Percentiles rank a stretch among this genome's conserved stretches.
These are phyloP conservation scores for Pachycephus smyrnensis DNA, from an alignment of 2,888 invertebrate species.

Conservation along the genomic window DNA sequence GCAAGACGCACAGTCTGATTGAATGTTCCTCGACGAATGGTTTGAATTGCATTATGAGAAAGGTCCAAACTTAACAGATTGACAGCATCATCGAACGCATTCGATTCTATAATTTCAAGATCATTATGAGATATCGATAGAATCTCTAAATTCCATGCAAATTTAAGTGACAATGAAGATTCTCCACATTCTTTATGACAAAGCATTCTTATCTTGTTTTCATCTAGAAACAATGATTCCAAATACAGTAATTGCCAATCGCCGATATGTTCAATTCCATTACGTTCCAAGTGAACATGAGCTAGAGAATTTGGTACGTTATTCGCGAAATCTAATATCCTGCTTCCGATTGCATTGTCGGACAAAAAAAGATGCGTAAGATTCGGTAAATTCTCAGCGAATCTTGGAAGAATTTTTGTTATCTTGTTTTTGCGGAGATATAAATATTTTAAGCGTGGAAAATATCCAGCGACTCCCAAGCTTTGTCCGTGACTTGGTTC, in stretches of 20 bases:
- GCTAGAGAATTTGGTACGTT: constrained; percentile 42
- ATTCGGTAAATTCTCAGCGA: constrained; percentile 35
- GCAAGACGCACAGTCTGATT: neutral
- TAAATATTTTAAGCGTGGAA: constrained; percentile 45
- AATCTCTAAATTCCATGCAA: constrained; percentile 37
- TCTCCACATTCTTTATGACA: constrained; percentile 40
- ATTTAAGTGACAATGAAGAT: constrained; percentile 37
- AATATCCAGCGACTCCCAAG: constrained; percentile 35
- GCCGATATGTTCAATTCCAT: constrained; percentile 40
- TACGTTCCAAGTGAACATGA: constrained; percentile 49
- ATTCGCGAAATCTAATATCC: constrained; percentile 31
- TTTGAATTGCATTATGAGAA: neutral
- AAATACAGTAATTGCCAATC: constrained; percentile 36
- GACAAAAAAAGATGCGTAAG: constrained; percentile 50
- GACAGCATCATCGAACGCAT: constrained; percentile 29
- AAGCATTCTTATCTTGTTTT: constrained; percentile 42
- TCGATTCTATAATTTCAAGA: constrained; percentile 33
- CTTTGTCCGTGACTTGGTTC: constrained; percentile 6
- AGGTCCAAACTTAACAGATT: constrained; percentile 23
- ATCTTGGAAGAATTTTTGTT: constrained; percentile 37
- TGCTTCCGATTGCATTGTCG: constrained; percentile 43
- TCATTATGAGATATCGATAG: constrained; percentile 46
- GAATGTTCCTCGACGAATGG: neutral
- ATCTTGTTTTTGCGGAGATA: constrained; percentile 42
- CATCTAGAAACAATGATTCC: constrained; percentile 43